These are phyloP conservation scores for Cairina moschata DNA, from an alignment of 2,113 vertebrate genomes.

Conservation along the genomic window DNA sequence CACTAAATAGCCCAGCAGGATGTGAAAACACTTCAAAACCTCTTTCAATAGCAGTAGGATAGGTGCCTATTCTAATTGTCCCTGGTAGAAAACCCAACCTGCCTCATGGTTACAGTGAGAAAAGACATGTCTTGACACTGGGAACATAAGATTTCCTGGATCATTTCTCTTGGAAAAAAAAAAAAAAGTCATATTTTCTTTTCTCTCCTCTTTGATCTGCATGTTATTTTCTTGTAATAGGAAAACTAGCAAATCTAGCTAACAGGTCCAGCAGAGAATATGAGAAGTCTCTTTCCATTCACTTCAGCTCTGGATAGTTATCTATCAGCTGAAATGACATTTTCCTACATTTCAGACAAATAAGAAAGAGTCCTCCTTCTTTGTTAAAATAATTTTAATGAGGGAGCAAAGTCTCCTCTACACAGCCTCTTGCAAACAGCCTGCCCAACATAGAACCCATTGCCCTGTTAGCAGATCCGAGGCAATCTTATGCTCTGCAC, in stretches of 20 bases:
- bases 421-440: rapidly evolving
- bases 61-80: neutral
- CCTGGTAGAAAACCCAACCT: neutral
- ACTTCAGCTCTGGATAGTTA: neutral
- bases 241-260: neutral
- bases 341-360: neutral
- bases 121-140: neutral
- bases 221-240: neutral
- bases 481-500: neutral
- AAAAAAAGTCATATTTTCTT: neutral
- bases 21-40: neutral
- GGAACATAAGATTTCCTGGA: neutral
- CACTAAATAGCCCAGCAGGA: neutral
- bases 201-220: neutral
- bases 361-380: neutral
- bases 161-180: neutral
- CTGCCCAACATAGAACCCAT: neutral
- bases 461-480: neutral
- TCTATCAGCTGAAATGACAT: neutral
- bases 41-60: neutral
- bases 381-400: neutral
- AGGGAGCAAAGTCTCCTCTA: neutral
- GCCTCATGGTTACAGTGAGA: neutral
- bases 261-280: neutral
- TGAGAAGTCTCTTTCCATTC: neutral